These are phyloP conservation scores for Macrotis lagotis DNA, from an alignment of 2,113 vertebrate genomes.

Conservation along the genomic window DNA sequence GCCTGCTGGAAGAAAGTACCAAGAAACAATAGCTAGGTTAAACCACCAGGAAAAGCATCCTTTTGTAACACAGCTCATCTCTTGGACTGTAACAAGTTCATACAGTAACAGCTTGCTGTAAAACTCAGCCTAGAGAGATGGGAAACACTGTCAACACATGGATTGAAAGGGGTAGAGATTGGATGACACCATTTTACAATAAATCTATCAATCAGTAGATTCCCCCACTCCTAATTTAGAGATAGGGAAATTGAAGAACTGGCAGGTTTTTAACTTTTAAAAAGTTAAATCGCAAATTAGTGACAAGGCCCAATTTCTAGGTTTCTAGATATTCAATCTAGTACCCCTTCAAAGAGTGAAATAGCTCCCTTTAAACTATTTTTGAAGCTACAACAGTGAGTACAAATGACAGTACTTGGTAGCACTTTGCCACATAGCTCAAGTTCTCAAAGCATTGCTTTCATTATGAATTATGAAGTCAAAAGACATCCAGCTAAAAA, in stretches of 20 bases:
- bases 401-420: neutral
- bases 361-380: neutral
- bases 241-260: neutral
- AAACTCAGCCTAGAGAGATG: neutral
- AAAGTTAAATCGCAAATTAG: slow-evolving; percentile 11
- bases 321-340: neutral
- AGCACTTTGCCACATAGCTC: slow-evolving; percentile 61
- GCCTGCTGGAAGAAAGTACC: neutral
- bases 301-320: neutral
- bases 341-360: neutral
- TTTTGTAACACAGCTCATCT: neutral
- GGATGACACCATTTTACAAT: neutral
- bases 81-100: neutral
- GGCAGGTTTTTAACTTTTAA: neutral
- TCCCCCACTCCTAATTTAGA: neutral
- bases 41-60: neutral
- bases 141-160: neutral
- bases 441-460: slow-evolving; percentile 37
- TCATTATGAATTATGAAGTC: slow-evolving; percentile 62
- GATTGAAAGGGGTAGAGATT: neutral
- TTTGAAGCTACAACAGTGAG: neutral
- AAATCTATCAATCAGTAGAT: neutral
- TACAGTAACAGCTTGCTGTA: neutral
- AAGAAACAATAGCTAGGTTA: neutral
- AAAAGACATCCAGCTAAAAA: slow-evolving; percentile 37